These are phyloP conservation scores for Gymnothorax javanicus DNA, from an alignment of 2,797 vertebrate genomes.

Conservation along the genomic window DNA sequence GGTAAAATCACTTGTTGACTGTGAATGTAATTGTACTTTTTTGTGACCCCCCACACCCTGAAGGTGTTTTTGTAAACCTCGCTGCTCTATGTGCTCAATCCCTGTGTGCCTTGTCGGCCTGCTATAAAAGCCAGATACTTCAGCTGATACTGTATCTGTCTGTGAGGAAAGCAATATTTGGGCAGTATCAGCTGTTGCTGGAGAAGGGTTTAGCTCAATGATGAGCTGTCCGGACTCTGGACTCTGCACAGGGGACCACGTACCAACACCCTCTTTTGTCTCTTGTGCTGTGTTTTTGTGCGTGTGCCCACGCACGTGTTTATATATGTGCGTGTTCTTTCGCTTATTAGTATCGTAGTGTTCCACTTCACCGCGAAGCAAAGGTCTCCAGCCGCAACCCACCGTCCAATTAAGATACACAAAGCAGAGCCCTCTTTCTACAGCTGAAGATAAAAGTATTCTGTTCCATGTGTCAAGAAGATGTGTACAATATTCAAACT, in stretches of 20 bases:
- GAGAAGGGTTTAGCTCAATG: neutral
- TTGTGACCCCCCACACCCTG: neutral
- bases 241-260: neutral
- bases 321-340: neutral
- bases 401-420: neutral
- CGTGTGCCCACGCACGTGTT: neutral
- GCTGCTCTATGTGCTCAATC: neutral
- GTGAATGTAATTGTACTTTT: constrained; percentile 49
- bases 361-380: neutral
- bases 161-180: constrained; percentile 1
- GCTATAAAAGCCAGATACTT: neutral
- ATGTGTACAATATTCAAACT: neutral
- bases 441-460: neutral
- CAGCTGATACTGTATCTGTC: neutral
- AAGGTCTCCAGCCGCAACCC: neutral
- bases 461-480: neutral
- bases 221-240: neutral
- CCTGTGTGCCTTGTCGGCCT: neutral
- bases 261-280: neutral
- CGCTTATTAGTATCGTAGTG: neutral
- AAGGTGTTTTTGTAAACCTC: neutral
- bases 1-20: constrained; percentile 40
- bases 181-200: neutral
- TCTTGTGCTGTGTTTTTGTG: neutral
- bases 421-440: neutral